A percentile compares a stretch with the other conserved stretches of the same genome.
Conservation (phyloP, 2,888 invertebrate species). For the Blomia tropicalis region DNA sequence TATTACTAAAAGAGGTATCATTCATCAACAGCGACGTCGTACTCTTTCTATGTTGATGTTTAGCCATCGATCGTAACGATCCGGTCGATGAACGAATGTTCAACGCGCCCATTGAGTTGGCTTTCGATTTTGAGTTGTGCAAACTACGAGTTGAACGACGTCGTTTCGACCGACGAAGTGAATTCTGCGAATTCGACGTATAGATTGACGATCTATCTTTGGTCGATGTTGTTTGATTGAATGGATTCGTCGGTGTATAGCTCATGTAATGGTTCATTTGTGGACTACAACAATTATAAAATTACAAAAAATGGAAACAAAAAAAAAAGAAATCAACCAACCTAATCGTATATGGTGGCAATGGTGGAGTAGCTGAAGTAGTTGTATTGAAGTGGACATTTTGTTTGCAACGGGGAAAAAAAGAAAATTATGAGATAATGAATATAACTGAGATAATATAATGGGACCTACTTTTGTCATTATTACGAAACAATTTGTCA, state of each 20-base stretch:
- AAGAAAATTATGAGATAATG: neutral
- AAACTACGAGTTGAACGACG: neutral
- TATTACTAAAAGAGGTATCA: neutral
- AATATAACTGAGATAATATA: neutral
- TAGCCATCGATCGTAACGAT: neutral
- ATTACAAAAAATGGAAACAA: neutral
- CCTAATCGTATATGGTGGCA: slow-evolving; percentile 19
- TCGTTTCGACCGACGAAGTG: neutral
- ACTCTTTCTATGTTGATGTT: slow-evolving; percentile 1
- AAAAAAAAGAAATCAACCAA: neutral
- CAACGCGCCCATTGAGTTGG: neutral
- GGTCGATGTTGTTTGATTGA: neutral
- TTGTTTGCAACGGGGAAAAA: neutral
- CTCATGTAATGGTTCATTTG: slow-evolving; percentile 10
- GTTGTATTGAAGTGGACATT: neutral
- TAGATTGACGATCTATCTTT: neutral
- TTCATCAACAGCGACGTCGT: neutral
- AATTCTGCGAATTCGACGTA: neutral
- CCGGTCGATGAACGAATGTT: neutral
- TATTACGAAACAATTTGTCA: slow-evolving; percentile 1
- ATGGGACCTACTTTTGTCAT: slow-evolving; percentile 6
- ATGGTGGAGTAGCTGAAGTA: slow-evolving; percentile 20
- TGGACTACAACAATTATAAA: neutral
- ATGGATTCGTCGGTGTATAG: neutral
- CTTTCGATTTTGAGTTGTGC: neutral